These are phyloP conservation scores for Apodemia duryi DNA, from an alignment of 2,888 invertebrate species.

Conservation along the genomic window DNA sequence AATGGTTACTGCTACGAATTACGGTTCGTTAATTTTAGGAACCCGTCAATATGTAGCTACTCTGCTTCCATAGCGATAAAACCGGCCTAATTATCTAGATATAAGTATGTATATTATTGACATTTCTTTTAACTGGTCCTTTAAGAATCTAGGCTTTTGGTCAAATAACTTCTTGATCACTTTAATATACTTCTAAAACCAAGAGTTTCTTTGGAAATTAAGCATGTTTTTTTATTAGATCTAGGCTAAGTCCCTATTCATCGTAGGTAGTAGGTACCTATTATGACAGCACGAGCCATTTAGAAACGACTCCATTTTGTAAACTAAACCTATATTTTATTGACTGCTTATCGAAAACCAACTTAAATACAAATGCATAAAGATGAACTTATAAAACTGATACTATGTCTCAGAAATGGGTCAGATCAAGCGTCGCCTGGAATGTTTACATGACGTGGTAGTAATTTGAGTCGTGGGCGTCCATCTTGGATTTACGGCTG, in stretches of 20 bases:
- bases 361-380: neutral
- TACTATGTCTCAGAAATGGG: conserved; percentile 41
- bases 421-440: conserved; percentile 40
- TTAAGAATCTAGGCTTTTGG: too few relatives aligned
- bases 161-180: too few relatives aligned
- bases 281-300: neutral
- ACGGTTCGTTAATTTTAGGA: too few relatives aligned
- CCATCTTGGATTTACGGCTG: conserved; percentile 59
- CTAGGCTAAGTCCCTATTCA: too few relatives aligned
- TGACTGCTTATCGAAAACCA: neutral
- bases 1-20: too few relatives aligned
- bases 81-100: too few relatives aligned
- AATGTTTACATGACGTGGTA: conserved; percentile 35
- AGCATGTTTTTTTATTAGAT: neutral
- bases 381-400: neutral
- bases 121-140: too few relatives aligned
- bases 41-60: too few relatives aligned
- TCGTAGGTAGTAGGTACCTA: too few relatives aligned
- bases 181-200: neutral
- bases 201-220: neutral
- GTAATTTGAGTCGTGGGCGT: conserved; percentile 58
- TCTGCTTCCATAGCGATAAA: too few relatives aligned
- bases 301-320: neutral
- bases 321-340: neutral
- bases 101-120: too few relatives aligned